These are phyloP conservation scores for Cheilosia vulpina DNA, from an alignment of 2,888 invertebrate genomes.

Conservation along the genomic window DNA sequence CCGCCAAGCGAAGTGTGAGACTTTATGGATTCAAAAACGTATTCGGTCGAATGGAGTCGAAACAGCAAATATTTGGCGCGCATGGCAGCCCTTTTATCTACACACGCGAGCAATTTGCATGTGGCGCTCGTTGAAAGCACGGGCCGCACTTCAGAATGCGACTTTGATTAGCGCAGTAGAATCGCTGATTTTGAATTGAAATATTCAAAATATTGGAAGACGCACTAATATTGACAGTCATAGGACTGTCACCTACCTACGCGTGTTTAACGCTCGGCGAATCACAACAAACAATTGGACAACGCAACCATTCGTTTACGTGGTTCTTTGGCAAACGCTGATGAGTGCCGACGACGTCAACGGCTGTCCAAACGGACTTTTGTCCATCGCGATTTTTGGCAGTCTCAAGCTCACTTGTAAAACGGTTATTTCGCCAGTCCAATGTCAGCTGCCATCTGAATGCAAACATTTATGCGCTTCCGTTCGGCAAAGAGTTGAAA, in stretches of 20 bases:
- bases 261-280: too few relatives aligned
- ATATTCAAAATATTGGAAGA: background rate
- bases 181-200: slow-evolving; percentile 42
- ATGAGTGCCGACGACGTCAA: too few relatives aligned
- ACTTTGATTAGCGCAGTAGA: slow-evolving; percentile 56
- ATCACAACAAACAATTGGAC: too few relatives aligned
- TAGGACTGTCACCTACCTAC: too few relatives aligned
- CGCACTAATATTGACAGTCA: background rate
- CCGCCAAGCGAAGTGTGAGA: slow-evolving; percentile 25
- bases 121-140: background rate
- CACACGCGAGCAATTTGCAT: slow-evolving; percentile 15
- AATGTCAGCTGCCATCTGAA: too few relatives aligned
- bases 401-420: too few relatives aligned
- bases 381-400: too few relatives aligned
- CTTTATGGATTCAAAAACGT: slow-evolving; percentile 53
- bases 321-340: too few relatives aligned
- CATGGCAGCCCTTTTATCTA: slow-evolving; percentile 64
- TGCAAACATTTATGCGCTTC: too few relatives aligned
- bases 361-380: too few relatives aligned
- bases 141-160: slow-evolving; percentile 21
- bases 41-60: slow-evolving; percentile 51
- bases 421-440: too few relatives aligned
- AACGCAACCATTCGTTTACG: too few relatives aligned
- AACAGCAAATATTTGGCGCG: slow-evolving; percentile 59
- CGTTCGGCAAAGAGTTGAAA: slow-evolving; percentile 2